Evolutionary conservation across 2,797 vertebrate genomes (phyloP), one percentile per base, ranked within the genome.

Genomic region (Hippocampus kuda): DNA sequence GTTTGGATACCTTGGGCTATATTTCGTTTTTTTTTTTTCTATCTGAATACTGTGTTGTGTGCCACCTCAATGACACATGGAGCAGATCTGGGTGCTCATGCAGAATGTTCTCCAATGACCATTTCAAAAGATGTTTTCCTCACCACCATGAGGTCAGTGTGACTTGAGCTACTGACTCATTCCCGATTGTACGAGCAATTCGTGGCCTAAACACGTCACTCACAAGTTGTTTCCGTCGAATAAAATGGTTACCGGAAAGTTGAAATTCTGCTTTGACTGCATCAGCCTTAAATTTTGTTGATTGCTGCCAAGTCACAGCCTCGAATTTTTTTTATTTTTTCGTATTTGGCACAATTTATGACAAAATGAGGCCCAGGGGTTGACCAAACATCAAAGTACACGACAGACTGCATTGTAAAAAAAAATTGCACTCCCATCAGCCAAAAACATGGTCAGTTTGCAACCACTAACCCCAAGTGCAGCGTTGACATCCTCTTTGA

Each of bases 1-100:
- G 66, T 79, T 83, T 73, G 44, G 67, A 72, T 69, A 75, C 73
- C 70, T 75, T 72, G 53, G 72, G 70, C 72, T 73, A 67, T 79
- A 56, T 77, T 61, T 24, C 67, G n/a, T n/a, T n/a, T 75, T 77
- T 46, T 72, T 78, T 78, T 63, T 22, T 6, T 2, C 1, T 5
- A 65, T 73, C 57, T 27, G 27, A 46, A 26, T 64, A 49, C 49
- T 49, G 65, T 74, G 42, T 75, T 78, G 64, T 70, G 70, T 79
- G 75, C 77, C 75, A 71, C 78, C 74, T 65, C 68, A 67, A 64
- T 68, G 63, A 70, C 49, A 68, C 48, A 42, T 69, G 69, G 68
- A 41, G 77, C 51, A 70, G 71, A 73, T 67, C 76, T 76, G 76
- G 71, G 42, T 1, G 24, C 57, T 70, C 13, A 71, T 67, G 13